These are phyloP conservation scores for Conus betulinus DNA, from an alignment of 1,140 invertebrate species.

Conservation along the genomic window DNA sequence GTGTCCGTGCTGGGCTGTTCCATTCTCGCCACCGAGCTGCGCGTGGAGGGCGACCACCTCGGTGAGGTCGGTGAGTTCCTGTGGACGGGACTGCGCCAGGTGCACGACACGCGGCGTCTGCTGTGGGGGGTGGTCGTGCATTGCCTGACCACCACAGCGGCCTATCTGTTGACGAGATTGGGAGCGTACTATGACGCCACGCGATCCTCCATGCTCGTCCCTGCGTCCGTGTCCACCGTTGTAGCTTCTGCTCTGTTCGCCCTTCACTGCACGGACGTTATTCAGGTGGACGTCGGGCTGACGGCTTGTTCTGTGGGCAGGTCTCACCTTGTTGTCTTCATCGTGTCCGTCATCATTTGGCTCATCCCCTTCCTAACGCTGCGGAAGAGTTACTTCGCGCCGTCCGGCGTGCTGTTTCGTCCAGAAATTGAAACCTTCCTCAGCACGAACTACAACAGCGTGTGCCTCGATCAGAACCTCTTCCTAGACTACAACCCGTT, in stretches of 20 bases:
- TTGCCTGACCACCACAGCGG: not conserved
- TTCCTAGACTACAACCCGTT: slow-evolving; percentile 44
- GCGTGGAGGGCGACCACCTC: not conserved
- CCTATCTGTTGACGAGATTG: slow-evolving; percentile 26
- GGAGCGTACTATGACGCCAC: slow-evolving; percentile 40
- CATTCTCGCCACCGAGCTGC: slow-evolving; percentile 20
- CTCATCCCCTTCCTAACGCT: slow-evolving; percentile 38
- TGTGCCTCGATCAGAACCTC: slow-evolving; percentile 49
- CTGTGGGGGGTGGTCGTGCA: slow-evolving; percentile 8
- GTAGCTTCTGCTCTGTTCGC: slow-evolving; percentile 24
- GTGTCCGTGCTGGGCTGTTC: slow-evolving; percentile 10
- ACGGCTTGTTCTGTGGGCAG: not conserved
- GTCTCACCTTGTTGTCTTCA: slow-evolving; percentile 25
- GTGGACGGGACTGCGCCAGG: slow-evolving; percentile 4
- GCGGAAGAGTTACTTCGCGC: slow-evolving; percentile 29
- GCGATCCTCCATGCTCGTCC: slow-evolving; percentile 33
- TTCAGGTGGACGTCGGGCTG: not conserved
- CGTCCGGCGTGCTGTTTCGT: slow-evolving; percentile 38
- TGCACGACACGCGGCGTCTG: not conserved
- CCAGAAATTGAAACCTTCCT: slow-evolving; percentile 43
- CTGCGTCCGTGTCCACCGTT: slow-evolving; percentile 37
- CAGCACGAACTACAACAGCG: slow-evolving; percentile 37
- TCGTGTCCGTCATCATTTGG: slow-evolving; percentile 29
- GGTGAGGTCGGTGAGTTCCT: slow-evolving; percentile 22
- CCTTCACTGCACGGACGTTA: slow-evolving; percentile 22